Evolutionary conservation across 53 echinoderm and acorn worm genomes (phyloP), one percentile per base, ranked within the genome.

Genomic region (Arbacia lixula): DNA sequence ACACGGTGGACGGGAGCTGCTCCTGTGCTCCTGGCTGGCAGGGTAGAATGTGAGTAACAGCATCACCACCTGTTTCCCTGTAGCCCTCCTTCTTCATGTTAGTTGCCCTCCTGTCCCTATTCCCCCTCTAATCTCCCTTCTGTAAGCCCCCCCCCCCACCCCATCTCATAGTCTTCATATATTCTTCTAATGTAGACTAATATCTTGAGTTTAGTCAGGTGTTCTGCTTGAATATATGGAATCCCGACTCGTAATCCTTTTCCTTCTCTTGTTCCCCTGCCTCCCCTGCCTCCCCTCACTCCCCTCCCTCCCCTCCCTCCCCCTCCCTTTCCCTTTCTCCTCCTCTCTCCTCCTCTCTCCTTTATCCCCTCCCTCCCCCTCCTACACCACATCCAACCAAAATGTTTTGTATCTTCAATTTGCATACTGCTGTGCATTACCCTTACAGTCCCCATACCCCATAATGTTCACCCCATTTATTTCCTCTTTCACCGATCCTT

Each of bases 1-100:
- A 66, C 40, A 57, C 77, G 31, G 75, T 89, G 21, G 73, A 86
- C 69, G 92, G 92, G 27, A 21, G 29, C 21, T 81, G 82, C 16
- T 46, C 82, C 0, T 81, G 82, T 81, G 46, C 82, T 14, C 42
- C 82, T 49, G 82, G 82, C 29, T 81, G 82, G 82, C 82, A 64
- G 31, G 82, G 82, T 5, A 42, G n/a, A 32, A 81, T 81, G 82
- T 81, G 21, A 81, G 82, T 74, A 53, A 8, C 6, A 10, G 46
- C 46, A 46, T 10, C 14, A 46, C 6, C 46, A 46, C 6, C 6
- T 46, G 46, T 10, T 46, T 10, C 46, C 8, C 46, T 10, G 46
- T n/a, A n/a, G n/a, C n/a, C n/a, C n/a, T n/a, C n/a, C n/a, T n/a
- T n/a, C n/a, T 29, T 42, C 43, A 40, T 43, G 41, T 69, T 69